Evolutionary conservation across 1,140 invertebrate genomes (phyloP), one percentile per base, ranked within the genome.

Genomic region (Trypoxylus dichotomus): DNA sequence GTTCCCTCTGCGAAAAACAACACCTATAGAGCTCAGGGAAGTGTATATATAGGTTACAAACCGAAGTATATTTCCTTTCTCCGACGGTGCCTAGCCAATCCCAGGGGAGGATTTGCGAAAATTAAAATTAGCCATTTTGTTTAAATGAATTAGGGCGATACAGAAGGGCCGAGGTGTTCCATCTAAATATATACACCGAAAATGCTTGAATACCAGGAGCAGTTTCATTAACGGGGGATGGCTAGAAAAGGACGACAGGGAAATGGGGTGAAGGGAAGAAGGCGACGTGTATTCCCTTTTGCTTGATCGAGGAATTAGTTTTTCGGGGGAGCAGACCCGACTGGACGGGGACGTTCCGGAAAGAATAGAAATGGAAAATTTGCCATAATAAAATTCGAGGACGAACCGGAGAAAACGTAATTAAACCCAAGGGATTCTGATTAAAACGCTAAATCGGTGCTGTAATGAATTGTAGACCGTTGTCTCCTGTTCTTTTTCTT

Each of bases 321-420:
- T 37, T 37, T 37, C 19, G 19, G 47, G 47, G 19, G 15, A 37
- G 32, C 2, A 37, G 32, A 8, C 32, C 32, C 32, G 32, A 7
- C 32, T 8, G 32, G 32, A 37, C 5, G 32, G 32, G 32, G 32
- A 7, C 32, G 32, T 37, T 54, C 15, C 19, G 19, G 15, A n/a
- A 19, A 54, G 47, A 54, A 54, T 54, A n/a, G 47, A 54, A 54
- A 54, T 54, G 47, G 47, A 54, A 54, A n/a, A 54, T 54, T 54
- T 54, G 15, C 47, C 19, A 19, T 54, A 15, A n/a, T 54, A 7
- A 54, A 54, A 54, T 54, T 6, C 5, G 19, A 54, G 19, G 15
- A 19, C 6, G 19, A 15, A 19, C 15, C 15, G 13, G 13, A 47
- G 15, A 2, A 54, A 54, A 54, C 19, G 47, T 54, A 54, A 54